Evolutionary conservation across 2,888 invertebrate species (phyloP).

Genomic region (Brachyopa scutellaris): DNA sequence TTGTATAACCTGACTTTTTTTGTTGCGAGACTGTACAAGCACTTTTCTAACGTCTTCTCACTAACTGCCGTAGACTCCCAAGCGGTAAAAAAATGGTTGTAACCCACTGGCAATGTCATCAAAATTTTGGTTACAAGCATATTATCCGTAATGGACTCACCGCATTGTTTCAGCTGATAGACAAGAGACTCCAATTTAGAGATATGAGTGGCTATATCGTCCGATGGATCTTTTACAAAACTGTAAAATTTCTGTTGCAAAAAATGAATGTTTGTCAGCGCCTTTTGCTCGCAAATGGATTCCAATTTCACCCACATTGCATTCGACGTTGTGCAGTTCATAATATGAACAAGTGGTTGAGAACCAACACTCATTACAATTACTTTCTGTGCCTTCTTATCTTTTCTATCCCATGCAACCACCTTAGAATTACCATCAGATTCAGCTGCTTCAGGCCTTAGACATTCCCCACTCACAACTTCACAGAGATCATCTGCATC

Average conservation of each 20-base stretch:
- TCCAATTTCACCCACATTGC: slow-evolving; percentile 64
- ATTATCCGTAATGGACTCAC: no score
- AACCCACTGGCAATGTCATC: slow-evolving; percentile 11
- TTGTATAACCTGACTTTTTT: no score
- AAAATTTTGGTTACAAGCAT: slow-evolving; percentile 48
- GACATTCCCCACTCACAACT: no score
- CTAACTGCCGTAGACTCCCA: slow-evolving; percentile 35
- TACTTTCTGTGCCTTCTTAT: no score
- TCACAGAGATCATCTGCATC: no score
- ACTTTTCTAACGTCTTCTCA: slow-evolving; percentile 32
- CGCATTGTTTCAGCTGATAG: slow-evolving; percentile 54
- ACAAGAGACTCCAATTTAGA: slow-evolving; percentile 55
- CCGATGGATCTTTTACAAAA: slow-evolving; percentile 42
- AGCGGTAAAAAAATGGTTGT: slow-evolving; percentile 23
- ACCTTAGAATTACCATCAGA: no score
- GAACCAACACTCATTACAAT: no score
- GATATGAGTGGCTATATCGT: slow-evolving; percentile 62
- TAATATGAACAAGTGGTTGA: slow-evolving; percentile 59
- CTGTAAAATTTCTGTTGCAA: slow-evolving; percentile 68
- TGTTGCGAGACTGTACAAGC: no score
- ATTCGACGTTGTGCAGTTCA: slow-evolving; percentile 52
- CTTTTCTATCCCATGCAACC: background rate
- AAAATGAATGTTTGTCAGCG: slow-evolving; percentile 25
- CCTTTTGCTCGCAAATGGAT: slow-evolving; percentile 75
- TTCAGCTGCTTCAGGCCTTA: no score